Percentiles rank a stretch among this genome's conserved stretches.
Conservation (phyloP, 2,888 invertebrate species). For the Hypomecis atomaria region DNA sequence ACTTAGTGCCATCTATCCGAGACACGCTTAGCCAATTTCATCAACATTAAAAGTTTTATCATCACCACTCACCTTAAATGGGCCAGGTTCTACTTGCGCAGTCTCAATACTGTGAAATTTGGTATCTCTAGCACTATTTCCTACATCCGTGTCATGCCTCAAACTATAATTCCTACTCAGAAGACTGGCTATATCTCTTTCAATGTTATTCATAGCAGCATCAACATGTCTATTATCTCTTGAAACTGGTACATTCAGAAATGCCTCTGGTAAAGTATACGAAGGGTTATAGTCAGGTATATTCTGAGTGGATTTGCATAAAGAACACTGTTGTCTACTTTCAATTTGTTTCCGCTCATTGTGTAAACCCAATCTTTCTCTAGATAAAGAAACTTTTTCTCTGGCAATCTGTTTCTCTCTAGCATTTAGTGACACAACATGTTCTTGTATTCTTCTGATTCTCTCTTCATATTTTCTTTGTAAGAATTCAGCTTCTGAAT, state of each 20-base stretch:
- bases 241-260: constrained; percentile 58
- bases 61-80: constrained; percentile 53
- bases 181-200: constrained; percentile 72
- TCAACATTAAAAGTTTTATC: not conserved
- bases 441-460: constrained; percentile 83
- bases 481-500: constrained; percentile 81
- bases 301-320: constrained; percentile 70
- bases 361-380: constrained; percentile 84
- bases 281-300: constrained; percentile 51
- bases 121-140: constrained; percentile 38
- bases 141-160: constrained; percentile 54
- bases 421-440: constrained; percentile 79
- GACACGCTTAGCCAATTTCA: too few relatives aligned
- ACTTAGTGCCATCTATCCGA: too few relatives aligned
- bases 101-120: constrained; percentile 45
- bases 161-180: constrained; percentile 64
- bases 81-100: constrained; percentile 51
- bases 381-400: constrained; percentile 85
- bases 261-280: constrained; percentile 59
- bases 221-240: constrained; percentile 63
- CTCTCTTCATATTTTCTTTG: constrained; percentile 84
- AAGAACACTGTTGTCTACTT: constrained; percentile 69
- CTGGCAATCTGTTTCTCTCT: constrained; percentile 86
- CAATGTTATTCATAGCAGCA: constrained; percentile 67
- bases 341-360: constrained; percentile 81